Conservation (phyloP, 2,113 vertebrate species). For the Stegostoma tigrinum region DNA sequence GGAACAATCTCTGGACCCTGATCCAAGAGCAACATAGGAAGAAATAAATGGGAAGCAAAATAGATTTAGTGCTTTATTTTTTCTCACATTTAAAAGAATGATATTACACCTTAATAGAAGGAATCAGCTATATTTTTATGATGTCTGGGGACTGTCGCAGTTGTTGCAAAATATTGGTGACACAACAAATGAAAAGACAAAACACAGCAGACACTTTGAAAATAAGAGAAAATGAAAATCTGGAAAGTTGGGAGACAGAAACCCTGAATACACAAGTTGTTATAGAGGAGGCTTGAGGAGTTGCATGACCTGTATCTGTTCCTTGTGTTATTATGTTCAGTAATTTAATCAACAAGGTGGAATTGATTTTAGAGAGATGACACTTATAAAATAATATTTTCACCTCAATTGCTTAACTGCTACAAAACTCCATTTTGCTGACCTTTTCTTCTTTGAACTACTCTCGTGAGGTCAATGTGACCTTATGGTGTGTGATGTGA, state of each 20-base stretch:
- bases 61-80: not conserved
- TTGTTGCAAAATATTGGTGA: not conserved
- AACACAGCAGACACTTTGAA: not conserved
- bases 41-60: not conserved
- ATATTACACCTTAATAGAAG: too few relatives aligned
- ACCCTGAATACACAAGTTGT: not conserved
- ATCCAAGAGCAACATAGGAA: not conserved
- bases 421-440: not conserved
- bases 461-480: not conserved
- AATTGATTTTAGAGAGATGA: not conserved
- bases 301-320: not conserved
- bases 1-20: too few relatives aligned
- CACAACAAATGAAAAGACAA: not conserved
- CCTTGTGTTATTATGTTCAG: not conserved
- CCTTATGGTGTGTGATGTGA: not conserved
- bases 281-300: not conserved
- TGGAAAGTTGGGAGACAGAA: not conserved
- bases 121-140: not conserved
- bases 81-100: not conserved
- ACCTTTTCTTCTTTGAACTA: not conserved
- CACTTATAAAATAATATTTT: not conserved
- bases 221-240: not conserved
- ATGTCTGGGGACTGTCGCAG: not conserved
- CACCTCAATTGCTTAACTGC: not conserved
- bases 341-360: not conserved